Conservation (phyloP, 2,888 invertebrate species). For the Sinhomidia bicolor region DNA sequence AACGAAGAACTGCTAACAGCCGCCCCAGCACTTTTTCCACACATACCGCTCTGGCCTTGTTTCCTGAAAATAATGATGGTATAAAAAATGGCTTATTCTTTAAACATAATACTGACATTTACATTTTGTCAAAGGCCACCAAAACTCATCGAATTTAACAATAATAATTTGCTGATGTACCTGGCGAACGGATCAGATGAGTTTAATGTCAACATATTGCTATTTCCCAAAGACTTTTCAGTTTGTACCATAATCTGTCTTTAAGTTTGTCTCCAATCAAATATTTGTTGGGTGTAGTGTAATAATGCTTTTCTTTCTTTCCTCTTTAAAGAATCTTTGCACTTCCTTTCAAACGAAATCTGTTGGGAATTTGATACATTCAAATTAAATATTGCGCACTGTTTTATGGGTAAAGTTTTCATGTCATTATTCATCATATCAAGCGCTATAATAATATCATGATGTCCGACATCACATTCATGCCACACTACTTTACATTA, state of each 20-base stretch:
- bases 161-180: too few relatives aligned
- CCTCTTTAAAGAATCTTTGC: background rate
- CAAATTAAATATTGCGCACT: too few relatives aligned
- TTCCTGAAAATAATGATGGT: too few relatives aligned
- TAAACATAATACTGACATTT: too few relatives aligned
- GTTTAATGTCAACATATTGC: constrained; percentile 63
- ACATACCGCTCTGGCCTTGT: constrained; percentile 53
- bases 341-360: constrained; percentile 5
- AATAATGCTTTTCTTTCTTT: background rate
- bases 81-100: too few relatives aligned
- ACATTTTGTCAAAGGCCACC: too few relatives aligned
- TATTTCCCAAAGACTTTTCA: constrained; percentile 15
- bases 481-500: background rate
- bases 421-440: too few relatives aligned
- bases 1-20: background rate
- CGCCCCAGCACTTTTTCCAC: constrained; percentile 40
- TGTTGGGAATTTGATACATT: background rate
- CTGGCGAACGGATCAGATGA: constrained; percentile 57
- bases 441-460: too few relatives aligned
- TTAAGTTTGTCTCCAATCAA: background rate
- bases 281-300: constrained; percentile 8
- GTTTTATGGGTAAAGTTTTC: too few relatives aligned
- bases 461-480: too few relatives aligned
- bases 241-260: constrained; percentile 25
- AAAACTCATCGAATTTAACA: too few relatives aligned